A percentile compares a stretch with the other conserved stretches of the same genome.
Evolutionary conservation across 2,888 invertebrate genomes (phyloP).

Genomic region (Parnassius smintheus): DNA sequence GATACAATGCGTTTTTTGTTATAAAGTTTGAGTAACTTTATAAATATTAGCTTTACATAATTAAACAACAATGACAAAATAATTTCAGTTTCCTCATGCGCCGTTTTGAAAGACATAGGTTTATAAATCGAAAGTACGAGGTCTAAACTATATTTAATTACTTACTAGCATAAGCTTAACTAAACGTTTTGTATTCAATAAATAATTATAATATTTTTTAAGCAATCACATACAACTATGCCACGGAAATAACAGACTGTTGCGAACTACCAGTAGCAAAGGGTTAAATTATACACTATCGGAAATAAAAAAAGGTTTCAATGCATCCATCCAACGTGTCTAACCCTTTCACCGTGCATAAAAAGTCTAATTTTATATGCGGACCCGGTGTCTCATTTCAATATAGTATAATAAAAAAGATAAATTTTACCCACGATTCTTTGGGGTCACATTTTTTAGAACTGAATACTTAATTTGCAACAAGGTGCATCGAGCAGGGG

Average conservation of each 20-base stretch:
- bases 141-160: too few relatives aligned
- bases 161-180: too few relatives aligned
- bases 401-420: slow-evolving; percentile 70
- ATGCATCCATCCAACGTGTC: slow-evolving; percentile 53
- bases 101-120: too few relatives aligned
- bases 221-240: slow-evolving; percentile 56
- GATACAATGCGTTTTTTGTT: too few relatives aligned
- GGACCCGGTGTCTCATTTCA: slow-evolving; percentile 80
- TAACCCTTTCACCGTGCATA: slow-evolving; percentile 64
- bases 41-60: too few relatives aligned
- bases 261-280: slow-evolving; percentile 68
- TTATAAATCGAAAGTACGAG: too few relatives aligned
- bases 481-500: slow-evolving; percentile 78
- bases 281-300: slow-evolving; percentile 43
- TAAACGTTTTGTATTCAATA: background rate
- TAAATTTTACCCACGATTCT: slow-evolving; percentile 78
- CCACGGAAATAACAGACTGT: slow-evolving; percentile 72
- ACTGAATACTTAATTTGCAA: slow-evolving; percentile 79
- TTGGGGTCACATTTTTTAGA: slow-evolving; percentile 73
- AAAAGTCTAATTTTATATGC: slow-evolving; percentile 79
- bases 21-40: too few relatives aligned
- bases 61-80: too few relatives aligned
- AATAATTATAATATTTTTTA: slow-evolving; percentile 9
- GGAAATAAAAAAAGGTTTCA: slow-evolving; percentile 52
- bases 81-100: too few relatives aligned